Evolutionary conservation across 64 coral and sea anemone species (phyloP), one percentile per base, ranked within the genome.

Genomic region (Anthopleura sola): DNA sequence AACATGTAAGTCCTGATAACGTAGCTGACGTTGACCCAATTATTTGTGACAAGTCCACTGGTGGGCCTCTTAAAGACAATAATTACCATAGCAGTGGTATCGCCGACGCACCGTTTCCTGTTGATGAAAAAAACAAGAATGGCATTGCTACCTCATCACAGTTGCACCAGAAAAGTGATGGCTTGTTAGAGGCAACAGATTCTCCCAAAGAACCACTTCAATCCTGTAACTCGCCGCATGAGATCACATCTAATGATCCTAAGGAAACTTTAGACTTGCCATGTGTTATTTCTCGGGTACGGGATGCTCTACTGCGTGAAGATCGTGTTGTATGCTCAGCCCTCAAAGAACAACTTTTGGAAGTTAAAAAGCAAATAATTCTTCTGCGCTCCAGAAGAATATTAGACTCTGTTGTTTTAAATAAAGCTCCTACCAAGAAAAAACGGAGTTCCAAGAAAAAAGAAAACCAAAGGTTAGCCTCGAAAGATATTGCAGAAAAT

Each of bases 301-400:
- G 66, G 34, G 28, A 29, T 71, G 66, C 3, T 14, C 28, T 71
- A 34, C 66, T 71, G 8, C 66, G 31, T 34, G 15, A 71, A 34
- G 66, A 71, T 32, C 66, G 7, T 5, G 36, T 47, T 79, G 44
- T 79, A 21, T 79, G 76, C 31, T 79, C 76, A 14, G 32, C 82
- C 3, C 82, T 83, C 10, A 54, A 83, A 28, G 55, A 83, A 55
- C 82, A 58, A 39, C 55, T 83, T 5, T 56, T 56, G n/a, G 82
- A 83, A 60, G 82, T 83, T 36, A 83, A 83, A 83, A 83, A 83
- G 17, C 49, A 54, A 49, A 51, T 83, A 6, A 60, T 83, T 53
- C 55, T 83, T 31, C 82, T 83, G 19, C 82, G 82, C 18, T 83
- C 82, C 26, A 54, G 82, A 26, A 38, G 82, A 38, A 83, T 83